Conservation (phyloP, 2,888 invertebrate genomes). For the Sinotaia quadrata region DNA sequence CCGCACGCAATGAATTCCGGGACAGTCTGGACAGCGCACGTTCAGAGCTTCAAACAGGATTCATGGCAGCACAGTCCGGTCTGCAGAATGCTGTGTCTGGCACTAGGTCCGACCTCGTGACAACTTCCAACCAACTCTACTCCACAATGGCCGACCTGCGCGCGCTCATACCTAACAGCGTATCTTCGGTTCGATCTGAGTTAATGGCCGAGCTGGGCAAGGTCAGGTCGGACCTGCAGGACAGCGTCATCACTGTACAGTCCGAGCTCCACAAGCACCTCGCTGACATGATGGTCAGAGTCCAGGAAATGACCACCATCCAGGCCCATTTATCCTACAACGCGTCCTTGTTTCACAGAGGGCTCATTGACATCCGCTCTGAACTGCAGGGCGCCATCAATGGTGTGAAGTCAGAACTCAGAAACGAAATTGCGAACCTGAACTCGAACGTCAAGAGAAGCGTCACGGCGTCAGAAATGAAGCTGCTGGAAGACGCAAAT, state of each 20-base stretch:
- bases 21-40: constrained; percentile 18
- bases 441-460: background rate
- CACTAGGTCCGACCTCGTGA: constrained; percentile 10
- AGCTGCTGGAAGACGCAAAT: background rate
- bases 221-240: background rate
- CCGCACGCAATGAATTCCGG: constrained; percentile 18
- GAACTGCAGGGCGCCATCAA: background rate
- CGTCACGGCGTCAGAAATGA: background rate
- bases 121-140: background rate
- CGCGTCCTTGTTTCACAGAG: background rate
- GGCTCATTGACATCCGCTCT: background rate
- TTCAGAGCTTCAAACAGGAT: constrained; percentile 23
- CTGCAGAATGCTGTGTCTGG: constrained; percentile 17
- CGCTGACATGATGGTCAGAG: background rate
- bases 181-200: constrained; percentile 4
- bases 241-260: background rate
- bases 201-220: constrained; percentile 4
- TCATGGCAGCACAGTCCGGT: constrained; percentile 24
- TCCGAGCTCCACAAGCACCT: background rate
- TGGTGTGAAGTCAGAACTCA: background rate
- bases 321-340: constrained; percentile 15
- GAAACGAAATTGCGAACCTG: background rate
- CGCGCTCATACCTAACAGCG: background rate
- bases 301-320: constrained; percentile 2
- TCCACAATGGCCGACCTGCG: background rate